These are phyloP conservation scores for Heteronetta atricapilla DNA, from an alignment of 2,113 vertebrate genomes.

Conservation along the genomic window DNA sequence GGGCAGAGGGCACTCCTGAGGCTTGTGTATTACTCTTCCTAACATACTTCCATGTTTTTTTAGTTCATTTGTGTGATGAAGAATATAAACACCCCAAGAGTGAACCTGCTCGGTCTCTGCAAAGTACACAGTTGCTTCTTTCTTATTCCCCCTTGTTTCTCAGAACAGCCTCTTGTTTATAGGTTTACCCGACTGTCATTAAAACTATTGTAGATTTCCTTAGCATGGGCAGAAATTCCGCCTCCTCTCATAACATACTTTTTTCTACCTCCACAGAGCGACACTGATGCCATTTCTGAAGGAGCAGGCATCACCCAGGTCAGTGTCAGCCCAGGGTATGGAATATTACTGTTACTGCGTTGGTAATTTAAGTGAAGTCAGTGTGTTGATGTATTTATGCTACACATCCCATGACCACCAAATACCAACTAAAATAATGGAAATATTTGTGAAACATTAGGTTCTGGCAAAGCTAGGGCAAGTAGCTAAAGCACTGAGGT, in stretches of 20 bases:
- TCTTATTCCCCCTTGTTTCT: background rate
- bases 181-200: background rate
- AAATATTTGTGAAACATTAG: background rate
- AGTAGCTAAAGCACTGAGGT: background rate
- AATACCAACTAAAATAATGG: background rate
- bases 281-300: too few relatives aligned
- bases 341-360: rapidly evolving
- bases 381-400: rapidly evolving
- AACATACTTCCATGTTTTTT: background rate
- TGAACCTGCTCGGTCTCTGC: background rate
- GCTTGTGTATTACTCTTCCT: background rate
- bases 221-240: background rate
- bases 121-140: background rate
- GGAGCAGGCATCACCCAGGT: background rate
- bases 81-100: background rate
- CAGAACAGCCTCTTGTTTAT: background rate
- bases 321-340: background rate
- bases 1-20: background rate
- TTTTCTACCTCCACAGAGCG: rapidly evolving
- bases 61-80: background rate
- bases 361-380: too few relatives aligned
- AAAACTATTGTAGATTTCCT: background rate
- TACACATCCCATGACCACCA: too few relatives aligned
- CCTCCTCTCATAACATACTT: rapidly evolving
- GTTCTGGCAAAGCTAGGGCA: background rate